Base-by-base conservation (phyloP, 2,113 vertebrate genomes). In the Philantomba maxwellii region DNA sequence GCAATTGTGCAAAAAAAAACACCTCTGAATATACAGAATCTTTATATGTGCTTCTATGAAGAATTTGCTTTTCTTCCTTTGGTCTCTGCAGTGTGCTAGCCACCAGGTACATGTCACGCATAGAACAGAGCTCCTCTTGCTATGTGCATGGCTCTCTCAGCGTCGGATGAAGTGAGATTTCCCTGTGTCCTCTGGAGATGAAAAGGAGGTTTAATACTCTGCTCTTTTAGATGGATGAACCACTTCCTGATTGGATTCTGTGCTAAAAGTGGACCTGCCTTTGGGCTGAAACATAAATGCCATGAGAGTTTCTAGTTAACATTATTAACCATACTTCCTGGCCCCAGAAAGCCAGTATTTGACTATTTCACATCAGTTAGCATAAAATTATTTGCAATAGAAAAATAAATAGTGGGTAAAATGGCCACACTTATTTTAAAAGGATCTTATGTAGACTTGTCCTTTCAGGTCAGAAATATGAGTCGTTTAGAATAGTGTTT, bases 221-320 rank as follows among this genome's bases (percentile, higher is more conserved):
- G 36, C 30, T 81, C 0, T 36, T 94, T 87, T 60, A 80, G 87
- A 95, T 36, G 13, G 86, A 95, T 53, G 88, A 96, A 30, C 51
- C 36, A 86, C 45, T 97, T 97, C 88, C 91, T 95, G 88, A 92
- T 75, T 88, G 45, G 21, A 23, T 86, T 96, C 88, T 85, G 70
- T 55, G 62, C 60, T 96, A 89, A 97, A 96, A 91, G 82, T 73
- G 70, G 49, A 95, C 64, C 30, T 77, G 90, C 85, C 91, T 96
- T 94, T 95, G 66, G 87, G 95, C 90, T 86, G 93, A 95, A 96
- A 86, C 73, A 88, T 90, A 51, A 96, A 95, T 96, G 57, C 62
- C 81, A 39, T 70, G 75, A 43, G 82, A 73, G 25, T 96, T 93
- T 51, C 92, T 91, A 19, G 94, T 92, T 95, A 55, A 91, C 58